These are phyloP conservation scores for Neotoma lepida DNA, from an alignment of 2,113 vertebrate genomes.

Conservation along the genomic window DNA sequence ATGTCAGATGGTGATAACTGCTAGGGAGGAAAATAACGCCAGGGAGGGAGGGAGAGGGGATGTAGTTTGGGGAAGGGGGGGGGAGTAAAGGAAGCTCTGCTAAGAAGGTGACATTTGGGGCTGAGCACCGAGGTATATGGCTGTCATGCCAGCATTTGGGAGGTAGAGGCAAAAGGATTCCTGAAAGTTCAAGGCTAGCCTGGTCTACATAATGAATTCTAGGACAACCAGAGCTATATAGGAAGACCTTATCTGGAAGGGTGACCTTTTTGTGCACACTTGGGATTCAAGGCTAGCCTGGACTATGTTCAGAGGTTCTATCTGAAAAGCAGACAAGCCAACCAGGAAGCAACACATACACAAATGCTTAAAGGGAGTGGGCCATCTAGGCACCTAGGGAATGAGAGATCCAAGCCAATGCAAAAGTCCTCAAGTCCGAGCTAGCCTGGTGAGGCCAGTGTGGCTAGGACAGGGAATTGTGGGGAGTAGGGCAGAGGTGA, in stretches of 20 bases:
- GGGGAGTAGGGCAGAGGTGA: not conserved
- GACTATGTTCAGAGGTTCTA: not conserved
- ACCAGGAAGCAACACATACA: not conserved
- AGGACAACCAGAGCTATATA: not conserved
- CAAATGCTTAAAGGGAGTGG: not conserved
- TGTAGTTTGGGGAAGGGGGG: conserved; percentile 27
- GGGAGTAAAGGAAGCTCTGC: conserved; percentile 4
- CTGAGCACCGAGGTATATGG: not conserved
- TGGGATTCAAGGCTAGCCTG: not conserved
- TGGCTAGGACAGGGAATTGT: not conserved
- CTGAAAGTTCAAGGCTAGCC: not conserved
- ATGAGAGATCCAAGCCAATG: not conserved
- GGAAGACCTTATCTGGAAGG: not conserved
- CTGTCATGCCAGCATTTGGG: not conserved
- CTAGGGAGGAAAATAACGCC: conserved; percentile 68
- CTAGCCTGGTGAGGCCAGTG: not conserved
- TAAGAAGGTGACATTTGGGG: conserved; percentile 23
- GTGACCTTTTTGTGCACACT: not conserved
- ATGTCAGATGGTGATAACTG: conserved; percentile 69
- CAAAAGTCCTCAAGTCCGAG: not conserved
- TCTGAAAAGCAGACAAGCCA: not conserved
- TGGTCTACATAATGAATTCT: not conserved
- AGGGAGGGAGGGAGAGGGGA: not conserved
- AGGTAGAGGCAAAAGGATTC: not conserved
- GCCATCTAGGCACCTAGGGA: not conserved